Evolutionary conservation across 2,888 invertebrate genomes (phyloP).

Genomic region (Selenia dentaria): DNA sequence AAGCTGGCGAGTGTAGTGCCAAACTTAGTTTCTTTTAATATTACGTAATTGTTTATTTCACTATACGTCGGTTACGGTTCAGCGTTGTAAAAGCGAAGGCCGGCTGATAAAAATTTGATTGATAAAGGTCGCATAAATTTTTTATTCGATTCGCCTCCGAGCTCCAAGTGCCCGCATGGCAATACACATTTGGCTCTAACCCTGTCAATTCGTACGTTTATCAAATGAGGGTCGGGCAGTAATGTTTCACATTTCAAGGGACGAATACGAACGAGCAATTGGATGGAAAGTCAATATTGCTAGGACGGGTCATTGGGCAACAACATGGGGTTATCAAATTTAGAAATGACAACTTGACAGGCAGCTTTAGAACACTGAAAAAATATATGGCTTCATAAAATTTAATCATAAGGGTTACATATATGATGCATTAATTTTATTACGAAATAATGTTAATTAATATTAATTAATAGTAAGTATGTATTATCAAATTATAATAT

Average conservation of each 20-base stretch:
- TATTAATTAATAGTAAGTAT: too few species aligned
- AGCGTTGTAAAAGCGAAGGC: background rate
- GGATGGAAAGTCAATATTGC: constrained; percentile 13
- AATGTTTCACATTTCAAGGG: constrained; percentile 19
- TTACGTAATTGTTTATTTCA: too few species aligned
- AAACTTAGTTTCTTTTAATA: too few species aligned
- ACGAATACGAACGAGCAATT: constrained; percentile 11
- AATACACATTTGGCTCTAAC: background rate
- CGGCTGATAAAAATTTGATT: constrained; percentile 15
- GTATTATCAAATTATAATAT: too few species aligned
- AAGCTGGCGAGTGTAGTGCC: too few species aligned
- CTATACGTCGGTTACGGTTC: background rate
- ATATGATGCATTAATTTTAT: too few species aligned
- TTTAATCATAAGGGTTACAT: too few species aligned
- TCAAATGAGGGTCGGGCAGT: constrained; percentile 13
- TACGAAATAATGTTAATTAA: too few species aligned
- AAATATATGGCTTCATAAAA: too few species aligned
- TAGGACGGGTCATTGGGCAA: constrained; percentile 3
- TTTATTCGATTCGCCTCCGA: constrained; percentile 8
- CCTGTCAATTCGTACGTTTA: constrained; percentile 10
- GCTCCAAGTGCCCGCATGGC: constrained; percentile 1
- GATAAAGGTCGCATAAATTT: constrained; percentile 20
- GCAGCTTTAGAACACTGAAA: too few species aligned
- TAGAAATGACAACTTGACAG: too few species aligned
- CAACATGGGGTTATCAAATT: background rate